Conservation (phyloP, 2,113 vertebrate species). For the Sorex araneus region DNA sequence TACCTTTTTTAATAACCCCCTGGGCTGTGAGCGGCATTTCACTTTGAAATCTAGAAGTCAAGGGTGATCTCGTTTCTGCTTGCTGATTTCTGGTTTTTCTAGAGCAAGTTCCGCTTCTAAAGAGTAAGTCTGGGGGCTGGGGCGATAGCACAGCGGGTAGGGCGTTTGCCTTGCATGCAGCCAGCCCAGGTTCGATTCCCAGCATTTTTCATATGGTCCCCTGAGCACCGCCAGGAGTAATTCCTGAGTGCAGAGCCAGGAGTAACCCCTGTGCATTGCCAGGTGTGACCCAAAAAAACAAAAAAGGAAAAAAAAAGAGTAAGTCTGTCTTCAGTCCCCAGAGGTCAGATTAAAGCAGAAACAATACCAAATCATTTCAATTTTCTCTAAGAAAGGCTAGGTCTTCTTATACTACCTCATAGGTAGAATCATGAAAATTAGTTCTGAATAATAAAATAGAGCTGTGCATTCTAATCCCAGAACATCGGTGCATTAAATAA, state of each 20-base stretch:
- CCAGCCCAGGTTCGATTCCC: too few species aligned
- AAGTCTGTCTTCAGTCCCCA: conserved; percentile 12
- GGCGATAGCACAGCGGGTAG: too few species aligned
- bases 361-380: neutral
- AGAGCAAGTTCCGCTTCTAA: neutral
- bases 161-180: too few species aligned
- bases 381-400: conserved; percentile 30
- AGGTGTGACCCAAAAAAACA: too few species aligned
- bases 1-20: neutral
- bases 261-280: too few species aligned
- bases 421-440: neutral
- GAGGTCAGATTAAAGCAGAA: neutral
- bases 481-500: neutral
- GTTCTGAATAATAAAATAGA: neutral
- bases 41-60: conserved; percentile 27
- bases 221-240: too few species aligned
- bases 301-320: too few species aligned
- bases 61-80: neutral
- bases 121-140: neutral
- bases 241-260: too few species aligned
- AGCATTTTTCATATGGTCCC: too few species aligned
- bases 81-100: conserved; percentile 25
- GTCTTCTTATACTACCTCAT: neutral
- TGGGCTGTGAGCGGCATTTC: neutral
- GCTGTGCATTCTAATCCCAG: neutral